Base-by-base conservation (phyloP, 2,113 vertebrate genomes). In the Oryzias javanicus region DNA sequence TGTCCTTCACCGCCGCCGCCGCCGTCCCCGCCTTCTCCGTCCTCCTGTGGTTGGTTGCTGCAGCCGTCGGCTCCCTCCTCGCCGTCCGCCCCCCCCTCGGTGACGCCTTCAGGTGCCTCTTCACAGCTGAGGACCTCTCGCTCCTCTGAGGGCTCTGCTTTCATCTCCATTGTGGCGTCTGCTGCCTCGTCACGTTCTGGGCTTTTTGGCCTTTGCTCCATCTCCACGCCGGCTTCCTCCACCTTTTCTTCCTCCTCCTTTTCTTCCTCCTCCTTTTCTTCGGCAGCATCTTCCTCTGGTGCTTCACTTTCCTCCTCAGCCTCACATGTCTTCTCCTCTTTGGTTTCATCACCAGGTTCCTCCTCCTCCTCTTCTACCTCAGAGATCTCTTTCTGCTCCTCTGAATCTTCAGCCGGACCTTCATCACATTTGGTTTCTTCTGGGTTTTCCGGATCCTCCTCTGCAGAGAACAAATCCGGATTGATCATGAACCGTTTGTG, bases 141-240 rank as follows among this genome's bases (percentile, higher is more conserved):
- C 52, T 72, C 77, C 72, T 76, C 77, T 29, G 74, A 69, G 67
- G 78, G 51, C 58, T 80, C 72, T 42, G 66, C 68, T 75, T 80
- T 80, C 25, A 79, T 78, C 55, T 76, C 70, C 55, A 46, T 42
- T 49, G 65, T 70, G 66, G 74, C 65, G 19, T 44, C 35, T 42
- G 50, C 62, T 20, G 54, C 71, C 49, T 76, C 80, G n/a, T 41
- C 73, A 25, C 75, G 81, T 63, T 79, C 70, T 1, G 19, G 18
- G 29, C 60, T 69, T 66, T 72, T 64, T 62, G 48, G 46, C 57
- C 24, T 58, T 64, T 66, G 68, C 49, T 50, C 60, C 6, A 8
- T 62, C 64, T 80, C 70, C 5, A 1, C 64, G 6, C 14, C 22
- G 16, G 24, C 51, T 54, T 62, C 42, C 40, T 65, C 70, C 18